These are phyloP conservation scores for Theocolax elegans DNA, from an alignment of 1,140 invertebrate genomes.

Conservation along the genomic window DNA sequence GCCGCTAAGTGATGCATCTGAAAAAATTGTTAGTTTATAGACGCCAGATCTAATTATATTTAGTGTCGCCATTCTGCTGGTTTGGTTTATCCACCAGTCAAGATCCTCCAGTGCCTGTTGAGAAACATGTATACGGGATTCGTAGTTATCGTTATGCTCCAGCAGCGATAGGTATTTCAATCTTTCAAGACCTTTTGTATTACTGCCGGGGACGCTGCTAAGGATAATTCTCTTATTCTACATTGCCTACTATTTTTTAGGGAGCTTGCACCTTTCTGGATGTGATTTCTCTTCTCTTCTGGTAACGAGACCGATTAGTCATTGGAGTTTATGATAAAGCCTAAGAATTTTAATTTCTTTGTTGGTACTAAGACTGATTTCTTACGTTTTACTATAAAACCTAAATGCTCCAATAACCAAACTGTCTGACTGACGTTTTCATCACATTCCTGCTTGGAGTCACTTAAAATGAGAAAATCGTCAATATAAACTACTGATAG, in stretches of 20 bases:
- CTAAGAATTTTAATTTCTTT: neutral
- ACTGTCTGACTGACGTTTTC: neutral
- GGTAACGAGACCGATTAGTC: neutral
- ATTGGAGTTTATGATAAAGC: neutral
- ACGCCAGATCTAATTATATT: conserved; percentile 37
- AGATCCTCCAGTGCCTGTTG: conserved; percentile 30
- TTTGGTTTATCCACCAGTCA: conserved; percentile 52
- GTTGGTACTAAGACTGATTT: neutral
- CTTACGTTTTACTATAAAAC: neutral
- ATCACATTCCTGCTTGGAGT: neutral
- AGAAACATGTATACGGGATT: neutral
- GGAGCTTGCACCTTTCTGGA: no score
- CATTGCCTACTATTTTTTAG: neutral
- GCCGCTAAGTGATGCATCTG: conserved; percentile 38
- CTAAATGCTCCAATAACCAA: neutral
- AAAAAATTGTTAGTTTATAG: conserved; percentile 36
- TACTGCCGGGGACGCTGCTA: neutral
- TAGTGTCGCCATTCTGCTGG: conserved; percentile 2
- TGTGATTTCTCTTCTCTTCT: neutral
- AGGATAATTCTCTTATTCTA: neutral
- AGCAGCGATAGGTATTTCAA: neutral
- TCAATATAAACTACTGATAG: neutral
- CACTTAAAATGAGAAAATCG: neutral
- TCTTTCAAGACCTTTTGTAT: neutral
- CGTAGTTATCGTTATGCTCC: neutral